Evolutionary conservation across 2,888 invertebrate species (phyloP), one percentile per base, ranked within the genome.

Genomic region (Elmis aenea): DNA sequence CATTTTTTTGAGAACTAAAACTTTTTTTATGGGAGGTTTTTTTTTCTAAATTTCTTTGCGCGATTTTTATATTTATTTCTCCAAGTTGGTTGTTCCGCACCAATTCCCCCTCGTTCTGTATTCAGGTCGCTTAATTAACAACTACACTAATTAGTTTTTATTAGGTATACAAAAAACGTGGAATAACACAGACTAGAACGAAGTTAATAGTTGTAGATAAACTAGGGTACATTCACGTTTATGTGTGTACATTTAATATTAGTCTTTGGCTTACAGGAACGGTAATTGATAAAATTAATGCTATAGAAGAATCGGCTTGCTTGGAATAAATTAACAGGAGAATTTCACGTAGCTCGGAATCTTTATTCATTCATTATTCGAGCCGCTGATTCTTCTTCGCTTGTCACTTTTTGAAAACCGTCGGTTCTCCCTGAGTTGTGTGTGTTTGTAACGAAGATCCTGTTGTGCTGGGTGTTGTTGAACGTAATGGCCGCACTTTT

Each of bases 361-460:
- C 18, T 18, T 18, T 6, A 18, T 18, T 30, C 30, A 20, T 12
- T 45, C 39, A 43, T 35, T 47, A 43, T 35, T 42, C 48, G 33
- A 33, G 33, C 40, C 46, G 48, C 15, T 50, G 48, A 15, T 27
- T 26, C 36, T 47, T 54, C 42, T 47, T 52, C 39, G 48, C 46
- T 46, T 54, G 59, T 59, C 59, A 59, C 57, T 59, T 59, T 38
- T 58, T 59, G 41, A 58, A 58, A n/a, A n/a, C n/a, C n/a, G n/a
- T n/a, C n/a, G n/a, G n/a, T n/a, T n/a, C n/a, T n/a, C n/a, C n/a
- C n/a, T n/a, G n/a, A n/a, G n/a, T n/a, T n/a, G n/a, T 23, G 30
- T 38, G 42, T 14, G 37, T 26, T 29, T 13, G 33, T 1, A 34
- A 11, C 14, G 28, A 11, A 2, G 36, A 10, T 21, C 35, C 43